Conservation (phyloP, 1,140 invertebrate species). For the Ectropis grisescens region DNA sequence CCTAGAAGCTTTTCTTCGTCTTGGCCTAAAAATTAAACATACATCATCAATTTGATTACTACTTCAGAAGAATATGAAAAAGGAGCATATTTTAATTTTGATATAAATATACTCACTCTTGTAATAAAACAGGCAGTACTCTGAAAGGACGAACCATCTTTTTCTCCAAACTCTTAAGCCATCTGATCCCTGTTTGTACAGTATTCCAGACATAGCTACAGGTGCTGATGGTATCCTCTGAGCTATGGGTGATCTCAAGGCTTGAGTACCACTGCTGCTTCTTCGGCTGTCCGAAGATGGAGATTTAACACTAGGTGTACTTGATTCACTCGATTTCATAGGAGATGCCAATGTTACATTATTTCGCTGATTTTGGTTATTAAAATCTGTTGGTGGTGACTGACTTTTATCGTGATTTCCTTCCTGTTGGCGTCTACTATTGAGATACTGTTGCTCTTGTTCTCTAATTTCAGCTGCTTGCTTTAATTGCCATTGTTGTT, state of each 20-base stretch:
- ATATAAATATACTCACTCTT: conserved; percentile 78
- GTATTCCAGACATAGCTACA: conserved; percentile 89
- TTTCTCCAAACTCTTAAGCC: conserved; percentile 95
- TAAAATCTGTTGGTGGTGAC: conserved; percentile 43
- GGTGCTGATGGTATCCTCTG: conserved; percentile 83
- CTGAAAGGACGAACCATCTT: conserved; percentile 94
- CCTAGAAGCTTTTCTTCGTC: conserved; percentile 91
- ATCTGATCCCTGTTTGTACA: conserved; percentile 93
- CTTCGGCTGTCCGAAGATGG: conserved; percentile 73
- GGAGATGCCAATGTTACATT: conserved; percentile 37
- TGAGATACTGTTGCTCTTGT: conserved; percentile 29
- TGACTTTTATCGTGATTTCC: conserved; percentile 36
- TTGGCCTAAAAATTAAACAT: conserved; percentile 74
- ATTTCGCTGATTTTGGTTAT: conserved; percentile 33
- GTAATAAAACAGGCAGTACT: conserved; percentile 96
- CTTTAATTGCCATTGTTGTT: conserved; percentile 46
- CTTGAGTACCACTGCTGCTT: conserved; percentile 73
- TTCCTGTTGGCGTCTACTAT: conserved; percentile 30
- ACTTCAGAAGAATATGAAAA: neutral
- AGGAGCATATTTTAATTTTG: neutral
- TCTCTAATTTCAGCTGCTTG: conserved; percentile 41
- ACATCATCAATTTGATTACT: neutral
- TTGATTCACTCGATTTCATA: conserved; percentile 62
- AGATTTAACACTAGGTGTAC: conserved; percentile 62
- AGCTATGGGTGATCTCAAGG: conserved; percentile 80